phyloP scores from a whole-genome alignment of 2,113 vertebrate species.

The Pristiophorus japonicus region DNA sequence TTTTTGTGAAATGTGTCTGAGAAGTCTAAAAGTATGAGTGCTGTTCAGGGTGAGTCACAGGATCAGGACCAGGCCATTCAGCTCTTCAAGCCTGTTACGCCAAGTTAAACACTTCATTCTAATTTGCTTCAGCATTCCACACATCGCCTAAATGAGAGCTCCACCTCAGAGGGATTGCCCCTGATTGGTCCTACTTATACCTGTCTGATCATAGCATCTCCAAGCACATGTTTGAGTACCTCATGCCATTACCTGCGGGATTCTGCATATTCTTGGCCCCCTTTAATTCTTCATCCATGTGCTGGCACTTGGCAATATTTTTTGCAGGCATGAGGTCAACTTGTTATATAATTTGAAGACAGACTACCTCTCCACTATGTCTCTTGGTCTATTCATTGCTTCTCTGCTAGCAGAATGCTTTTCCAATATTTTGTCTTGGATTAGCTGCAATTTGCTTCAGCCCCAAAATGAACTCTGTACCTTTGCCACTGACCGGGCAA shows the following conservation, averaged over 20 bases:
- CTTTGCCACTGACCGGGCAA: no score
- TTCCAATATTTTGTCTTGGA: no score
- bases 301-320: neutral
- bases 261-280: neutral
- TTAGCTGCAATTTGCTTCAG: no score
- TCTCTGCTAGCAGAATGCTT: no score
- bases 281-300: neutral
- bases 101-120: neutral
- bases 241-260: no score
- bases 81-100: neutral
- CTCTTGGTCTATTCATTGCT: no score
- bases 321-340: neutral
- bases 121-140: neutral
- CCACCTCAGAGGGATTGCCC: no score
- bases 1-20: neutral
- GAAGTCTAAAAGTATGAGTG: neutral
- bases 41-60: neutral
- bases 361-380: no score
- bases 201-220: neutral
- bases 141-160: no score
- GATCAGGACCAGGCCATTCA: neutral
- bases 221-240: no score
- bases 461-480: no score
- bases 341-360: no score
- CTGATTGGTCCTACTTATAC: neutral